phyloP scores from a whole-genome alignment of 2,797 vertebrate species.

The Eulemur mongoz region DNA sequence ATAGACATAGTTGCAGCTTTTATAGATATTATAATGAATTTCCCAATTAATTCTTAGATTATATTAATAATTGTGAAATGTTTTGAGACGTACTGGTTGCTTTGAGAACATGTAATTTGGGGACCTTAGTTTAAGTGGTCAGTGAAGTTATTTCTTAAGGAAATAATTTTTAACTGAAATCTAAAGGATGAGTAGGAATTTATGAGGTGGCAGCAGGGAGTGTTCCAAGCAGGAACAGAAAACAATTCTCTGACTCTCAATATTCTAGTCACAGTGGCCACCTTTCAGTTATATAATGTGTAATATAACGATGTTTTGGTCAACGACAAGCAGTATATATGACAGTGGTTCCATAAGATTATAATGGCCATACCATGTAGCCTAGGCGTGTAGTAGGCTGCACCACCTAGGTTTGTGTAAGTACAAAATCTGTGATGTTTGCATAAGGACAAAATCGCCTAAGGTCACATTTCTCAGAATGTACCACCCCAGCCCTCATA shows the following conservation, averaged over 20 bases:
- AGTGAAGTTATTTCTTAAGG: not conserved
- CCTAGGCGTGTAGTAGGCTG: not conserved
- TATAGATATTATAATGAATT: not conserved
- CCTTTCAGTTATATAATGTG: not conserved
- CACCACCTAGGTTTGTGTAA: not conserved
- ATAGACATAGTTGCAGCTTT: not conserved
- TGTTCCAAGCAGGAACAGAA: not conserved
- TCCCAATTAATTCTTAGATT: not conserved
- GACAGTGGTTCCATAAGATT: not conserved
- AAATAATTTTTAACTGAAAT: constrained; percentile 14
- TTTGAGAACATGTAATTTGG: not conserved
- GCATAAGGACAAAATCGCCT: not conserved
- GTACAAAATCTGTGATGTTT: not conserved
- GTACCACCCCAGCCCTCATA: not conserved
- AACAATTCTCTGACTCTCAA: not conserved
- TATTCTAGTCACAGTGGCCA: not conserved
- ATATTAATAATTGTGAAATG: not conserved
- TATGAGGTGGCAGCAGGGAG: not conserved
- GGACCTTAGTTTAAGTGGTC: constrained; percentile 13
- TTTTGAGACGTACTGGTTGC: constrained; percentile 18
- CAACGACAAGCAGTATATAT: not conserved
- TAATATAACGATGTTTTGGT: not conserved
- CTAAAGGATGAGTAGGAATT: not conserved
- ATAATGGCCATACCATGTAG: not conserved
- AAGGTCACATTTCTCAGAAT: not conserved